These are phyloP conservation scores for Cephus rjabovi DNA, from an alignment of 2,888 invertebrate genomes.

Conservation along the genomic window DNA sequence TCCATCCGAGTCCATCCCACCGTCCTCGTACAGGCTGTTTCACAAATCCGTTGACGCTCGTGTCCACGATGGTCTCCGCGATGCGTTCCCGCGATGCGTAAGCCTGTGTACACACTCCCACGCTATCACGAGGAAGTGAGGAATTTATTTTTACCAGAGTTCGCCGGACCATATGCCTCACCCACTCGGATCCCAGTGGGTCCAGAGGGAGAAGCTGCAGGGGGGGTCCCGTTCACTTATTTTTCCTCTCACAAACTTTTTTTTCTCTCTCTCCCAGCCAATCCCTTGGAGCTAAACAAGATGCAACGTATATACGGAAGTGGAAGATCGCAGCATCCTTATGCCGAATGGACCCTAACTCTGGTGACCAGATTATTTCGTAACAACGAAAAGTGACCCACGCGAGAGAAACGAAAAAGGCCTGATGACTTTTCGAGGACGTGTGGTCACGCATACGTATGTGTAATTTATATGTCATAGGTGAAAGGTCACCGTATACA, in stretches of 20 bases:
- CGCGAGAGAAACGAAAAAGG: not conserved
- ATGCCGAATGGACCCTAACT: not conserved
- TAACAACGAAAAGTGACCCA: not conserved
- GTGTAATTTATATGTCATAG: not conserved
- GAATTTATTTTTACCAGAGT: slow-evolving; percentile 48
- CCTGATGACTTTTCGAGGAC: not conserved
- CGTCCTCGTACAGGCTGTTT: not conserved
- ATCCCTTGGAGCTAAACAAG: not conserved
- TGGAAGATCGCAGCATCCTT: not conserved
- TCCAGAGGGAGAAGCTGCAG: not conserved
- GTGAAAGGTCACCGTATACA: not conserved
- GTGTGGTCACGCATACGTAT: not conserved
- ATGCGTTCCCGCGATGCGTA: not conserved
- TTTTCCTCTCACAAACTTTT: not conserved
- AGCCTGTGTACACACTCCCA: slow-evolving; percentile 21
- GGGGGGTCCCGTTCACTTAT: not conserved
- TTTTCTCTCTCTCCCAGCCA: not conserved
- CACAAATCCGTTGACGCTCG: not conserved
- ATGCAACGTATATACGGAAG: not conserved
- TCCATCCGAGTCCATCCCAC: not conserved
- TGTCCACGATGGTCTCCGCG: not conserved
- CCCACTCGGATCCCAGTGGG: slow-evolving; percentile 19
- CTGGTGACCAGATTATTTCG: not conserved
- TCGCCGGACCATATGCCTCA: slow-evolving; percentile 35
- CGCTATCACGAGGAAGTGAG: slow-evolving; percentile 42